Evolutionary conservation across 2,113 vertebrate species (phyloP).

Genomic region (Rafetus swinhoei): DNA sequence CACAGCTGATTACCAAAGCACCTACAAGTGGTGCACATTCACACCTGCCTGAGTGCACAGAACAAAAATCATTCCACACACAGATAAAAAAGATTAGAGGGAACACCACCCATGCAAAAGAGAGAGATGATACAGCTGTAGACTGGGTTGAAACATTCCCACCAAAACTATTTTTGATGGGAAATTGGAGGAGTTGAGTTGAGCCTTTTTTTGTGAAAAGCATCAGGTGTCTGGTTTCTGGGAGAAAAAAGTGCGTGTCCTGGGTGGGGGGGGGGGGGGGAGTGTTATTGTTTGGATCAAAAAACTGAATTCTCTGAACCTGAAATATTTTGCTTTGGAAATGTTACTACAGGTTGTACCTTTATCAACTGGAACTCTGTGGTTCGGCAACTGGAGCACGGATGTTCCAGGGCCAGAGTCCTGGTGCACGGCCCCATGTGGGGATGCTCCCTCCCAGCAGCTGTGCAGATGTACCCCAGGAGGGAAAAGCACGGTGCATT

Average conservation of each 20-base stretch:
- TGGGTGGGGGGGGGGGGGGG: fast-evolving
- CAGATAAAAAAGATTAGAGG: too few relatives aligned
- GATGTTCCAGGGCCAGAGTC: too few relatives aligned
- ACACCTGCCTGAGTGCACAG: too few relatives aligned
- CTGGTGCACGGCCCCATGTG: too few relatives aligned
- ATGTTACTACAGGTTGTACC: neutral
- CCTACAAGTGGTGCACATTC: too few relatives aligned
- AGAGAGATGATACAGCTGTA: neutral
- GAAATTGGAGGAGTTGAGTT: neutral
- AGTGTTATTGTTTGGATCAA: neutral
- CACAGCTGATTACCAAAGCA: too few relatives aligned
- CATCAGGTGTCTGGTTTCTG: neutral
- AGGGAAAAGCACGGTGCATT: neutral
- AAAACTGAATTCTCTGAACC: neutral
- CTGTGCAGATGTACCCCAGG: neutral
- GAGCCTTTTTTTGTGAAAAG: neutral
- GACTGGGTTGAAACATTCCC: neutral
- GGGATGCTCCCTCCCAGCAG: neutral
- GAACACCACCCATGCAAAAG: neutral
- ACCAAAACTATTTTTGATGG: neutral
- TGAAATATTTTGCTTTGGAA: neutral
- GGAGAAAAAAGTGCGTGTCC: too few relatives aligned
- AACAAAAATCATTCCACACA: too few relatives aligned
- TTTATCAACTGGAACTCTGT: too few relatives aligned
- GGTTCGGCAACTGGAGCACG: too few relatives aligned